Conservation (phyloP, 2,797 vertebrate species). For the Xiphorhynchus erythropygius region DNA sequence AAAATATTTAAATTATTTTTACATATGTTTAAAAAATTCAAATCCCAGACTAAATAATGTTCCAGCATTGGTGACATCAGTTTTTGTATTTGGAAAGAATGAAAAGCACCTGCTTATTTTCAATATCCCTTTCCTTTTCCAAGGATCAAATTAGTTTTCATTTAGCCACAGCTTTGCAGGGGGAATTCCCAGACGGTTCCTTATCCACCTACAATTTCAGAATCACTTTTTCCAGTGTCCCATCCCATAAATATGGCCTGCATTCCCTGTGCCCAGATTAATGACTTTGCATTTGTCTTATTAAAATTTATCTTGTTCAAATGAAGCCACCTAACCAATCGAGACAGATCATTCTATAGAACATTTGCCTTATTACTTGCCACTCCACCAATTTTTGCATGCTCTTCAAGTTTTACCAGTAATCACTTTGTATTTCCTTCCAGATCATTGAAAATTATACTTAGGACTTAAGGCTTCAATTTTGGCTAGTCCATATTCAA, state of each 20-base stretch:
- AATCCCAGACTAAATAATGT: neutral
- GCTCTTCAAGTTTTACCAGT: neutral
- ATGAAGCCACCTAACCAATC: neutral
- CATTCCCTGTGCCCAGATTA: neutral
- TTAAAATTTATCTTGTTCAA: neutral
- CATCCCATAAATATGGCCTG: neutral
- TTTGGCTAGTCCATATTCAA: neutral
- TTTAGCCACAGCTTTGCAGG: neutral
- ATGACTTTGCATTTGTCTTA: neutral
- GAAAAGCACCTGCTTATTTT: neutral
- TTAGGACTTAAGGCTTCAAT: neutral
- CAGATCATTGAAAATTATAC: neutral
- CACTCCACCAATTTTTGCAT: neutral
- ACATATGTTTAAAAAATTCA: neutral
- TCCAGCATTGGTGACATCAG: neutral
- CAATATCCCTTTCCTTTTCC: neutral
- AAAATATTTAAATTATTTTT: neutral
- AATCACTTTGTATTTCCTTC: neutral
- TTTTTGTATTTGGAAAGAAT: neutral
- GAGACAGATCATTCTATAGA: neutral
- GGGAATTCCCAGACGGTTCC: neutral
- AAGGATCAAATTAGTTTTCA: neutral
- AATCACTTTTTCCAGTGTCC: neutral
- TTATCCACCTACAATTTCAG: neutral
- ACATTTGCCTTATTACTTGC: neutral